phyloP scores from a whole-genome alignment of 1,140 invertebrate genomes.

The Rhagoletis pomonella region DNA sequence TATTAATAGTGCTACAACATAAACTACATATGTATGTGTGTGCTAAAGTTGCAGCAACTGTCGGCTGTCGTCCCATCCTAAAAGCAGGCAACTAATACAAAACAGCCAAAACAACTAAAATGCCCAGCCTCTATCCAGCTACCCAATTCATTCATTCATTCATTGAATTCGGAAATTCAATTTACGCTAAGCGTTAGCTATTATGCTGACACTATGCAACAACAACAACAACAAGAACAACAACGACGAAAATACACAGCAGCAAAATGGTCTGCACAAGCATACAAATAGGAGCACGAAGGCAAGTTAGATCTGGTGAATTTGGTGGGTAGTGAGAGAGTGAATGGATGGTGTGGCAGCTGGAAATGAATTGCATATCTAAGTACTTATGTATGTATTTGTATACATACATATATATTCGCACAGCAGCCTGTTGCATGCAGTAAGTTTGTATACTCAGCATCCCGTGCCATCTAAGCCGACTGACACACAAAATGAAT shows the following conservation, averaged over 20 bases:
- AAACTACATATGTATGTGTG: neutral
- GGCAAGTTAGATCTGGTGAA: neutral
- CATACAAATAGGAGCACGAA: neutral
- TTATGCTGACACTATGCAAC: slow-evolving; percentile 15
- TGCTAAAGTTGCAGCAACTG: slow-evolving; percentile 30
- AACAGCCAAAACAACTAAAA: slow-evolving; percentile 23
- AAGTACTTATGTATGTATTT: neutral
- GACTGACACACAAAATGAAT: slow-evolving; percentile 23
- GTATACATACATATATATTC: neutral
- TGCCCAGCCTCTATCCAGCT: neutral
- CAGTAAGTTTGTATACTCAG: neutral
- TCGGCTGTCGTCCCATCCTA: slow-evolving; percentile 19
- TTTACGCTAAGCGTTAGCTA: slow-evolving; percentile 52
- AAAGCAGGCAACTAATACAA: slow-evolving; percentile 40
- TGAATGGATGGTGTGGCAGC: slow-evolving; percentile 6
- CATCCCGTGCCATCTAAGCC: neutral
- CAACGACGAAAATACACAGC: neutral
- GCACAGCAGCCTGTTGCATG: neutral
- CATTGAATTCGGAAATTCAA: slow-evolving; percentile 57
- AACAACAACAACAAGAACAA: neutral
- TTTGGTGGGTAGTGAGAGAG: too few species aligned
- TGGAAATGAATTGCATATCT: neutral
- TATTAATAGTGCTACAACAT: neutral
- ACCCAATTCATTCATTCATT: slow-evolving; percentile 54
- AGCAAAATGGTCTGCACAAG: neutral